Base-by-base conservation (phyloP, 1,140 invertebrate genomes). In the Polyergus mexicanus region DNA sequence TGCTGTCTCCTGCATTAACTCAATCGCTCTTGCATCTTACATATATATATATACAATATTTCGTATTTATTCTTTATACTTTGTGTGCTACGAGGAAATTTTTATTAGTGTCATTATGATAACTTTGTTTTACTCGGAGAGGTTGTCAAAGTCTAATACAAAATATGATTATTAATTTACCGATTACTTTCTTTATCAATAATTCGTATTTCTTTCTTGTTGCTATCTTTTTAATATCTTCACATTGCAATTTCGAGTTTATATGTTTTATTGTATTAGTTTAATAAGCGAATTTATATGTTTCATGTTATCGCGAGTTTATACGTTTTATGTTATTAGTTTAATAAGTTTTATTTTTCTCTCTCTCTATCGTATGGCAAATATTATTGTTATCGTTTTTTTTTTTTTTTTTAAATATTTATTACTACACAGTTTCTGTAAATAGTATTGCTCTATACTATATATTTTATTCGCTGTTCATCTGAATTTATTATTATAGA, bases 1-100 rank as follows among this genome's bases (percentile, higher is more conserved):
- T 19, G 38, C 35, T 72, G 35, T 44, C 38, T 28, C 16, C 19
- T 74, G 38, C 54, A 74, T 62, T 83, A 81, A 58, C 54, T 72
- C 38, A 32, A 81, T 81, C 25, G 28, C 25, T 4, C 35, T 58
- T 72, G 11, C 19, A 16, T 56, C 25, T 16, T 22, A 32, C 3
- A 32, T 32, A 4, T 32, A 32, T 28, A 32, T 32, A 32, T 32
- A 32, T 32, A 32, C 3, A 32, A 25, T 69, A 22, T 32, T 5
- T 7, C 4, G 47, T 5, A 6, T 16, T 44, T 44, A 38, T 44
- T 16, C 2, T 0, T 47, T 19, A 13, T 63, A 44, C 22, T 5
- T 63, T 47, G 19, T 1, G 38, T 7, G n/a, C 22, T 4, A 47
- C 44, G 38, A 11, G 38, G 19, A 60, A 13, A 66, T 66, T 78